Conservation (phyloP, 2,113 vertebrate genomes). For the Vulpes lagopus region DNA sequence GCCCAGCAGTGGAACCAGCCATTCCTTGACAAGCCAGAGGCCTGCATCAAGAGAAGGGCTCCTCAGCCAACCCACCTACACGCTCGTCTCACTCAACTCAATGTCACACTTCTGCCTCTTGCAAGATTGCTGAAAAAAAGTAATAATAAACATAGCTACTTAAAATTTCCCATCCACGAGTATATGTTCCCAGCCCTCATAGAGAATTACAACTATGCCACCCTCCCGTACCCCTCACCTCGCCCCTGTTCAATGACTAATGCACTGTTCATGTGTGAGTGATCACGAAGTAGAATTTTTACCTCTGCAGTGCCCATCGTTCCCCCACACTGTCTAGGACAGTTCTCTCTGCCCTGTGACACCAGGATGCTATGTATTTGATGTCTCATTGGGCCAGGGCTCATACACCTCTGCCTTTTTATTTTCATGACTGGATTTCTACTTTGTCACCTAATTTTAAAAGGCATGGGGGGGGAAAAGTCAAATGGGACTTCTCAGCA, state of each 20-base stretch:
- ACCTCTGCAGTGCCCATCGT: constrained; percentile 82
- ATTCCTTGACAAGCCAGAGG: constrained; percentile 84
- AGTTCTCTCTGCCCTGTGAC: constrained; percentile 86
- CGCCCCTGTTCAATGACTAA: constrained; percentile 85
- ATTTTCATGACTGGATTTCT: constrained; percentile 87
- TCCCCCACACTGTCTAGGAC: constrained; percentile 84
- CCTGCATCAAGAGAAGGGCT: constrained; percentile 84
- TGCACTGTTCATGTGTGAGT: constrained; percentile 86
- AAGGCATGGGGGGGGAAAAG: constrained; percentile 81
- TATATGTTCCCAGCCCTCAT: constrained; percentile 87
- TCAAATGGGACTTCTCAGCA: constrained; percentile 85
- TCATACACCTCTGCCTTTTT: constrained; percentile 88
- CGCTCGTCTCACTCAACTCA: constrained; percentile 84
- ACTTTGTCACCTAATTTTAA: constrained; percentile 88
- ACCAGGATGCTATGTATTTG: constrained; percentile 88
- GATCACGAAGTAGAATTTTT: constrained; percentile 86
- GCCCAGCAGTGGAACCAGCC: constrained; percentile 83
- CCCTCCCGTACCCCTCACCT: constrained; percentile 82
- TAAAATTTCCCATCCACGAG: constrained; percentile 87
- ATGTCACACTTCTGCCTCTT: constrained; percentile 89
- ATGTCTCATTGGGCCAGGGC: constrained; percentile 86
- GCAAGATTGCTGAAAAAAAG: constrained; percentile 87
- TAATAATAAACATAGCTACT: constrained; percentile 88
- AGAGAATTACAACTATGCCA: constrained; percentile 84
- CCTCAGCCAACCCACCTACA: constrained; percentile 82